These are phyloP conservation scores for Scolopax bukidnonensis DNA, from an alignment of 2,797 vertebrate species.

Conservation along the genomic window DNA sequence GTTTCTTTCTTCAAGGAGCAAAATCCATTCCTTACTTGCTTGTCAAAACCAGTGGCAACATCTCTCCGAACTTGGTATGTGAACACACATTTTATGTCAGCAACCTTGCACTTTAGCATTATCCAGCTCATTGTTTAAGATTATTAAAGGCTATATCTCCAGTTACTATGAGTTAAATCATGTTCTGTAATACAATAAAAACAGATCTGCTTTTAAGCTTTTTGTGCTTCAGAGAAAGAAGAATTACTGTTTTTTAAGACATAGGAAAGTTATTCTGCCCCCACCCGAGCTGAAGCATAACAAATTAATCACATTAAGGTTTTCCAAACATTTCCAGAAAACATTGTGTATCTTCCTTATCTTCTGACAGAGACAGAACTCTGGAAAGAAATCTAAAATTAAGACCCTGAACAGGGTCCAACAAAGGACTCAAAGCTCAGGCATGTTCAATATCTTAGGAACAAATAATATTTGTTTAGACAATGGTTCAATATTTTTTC, in stretches of 20 bases:
- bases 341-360: neutral
- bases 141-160: neutral
- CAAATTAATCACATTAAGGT: constrained; percentile 27
- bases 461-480: neutral
- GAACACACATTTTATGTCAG: neutral
- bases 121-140: neutral
- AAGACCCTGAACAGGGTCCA: neutral
- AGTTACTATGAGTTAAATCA: neutral
- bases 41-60: neutral
- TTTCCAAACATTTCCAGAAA: constrained; percentile 44
- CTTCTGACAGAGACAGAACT: neutral
- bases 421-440: neutral
- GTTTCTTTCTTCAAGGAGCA: neutral
- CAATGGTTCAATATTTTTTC: neutral
- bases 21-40: neutral
- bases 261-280: neutral
- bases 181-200: neutral
- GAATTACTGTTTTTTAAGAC: neutral
- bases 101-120: neutral
- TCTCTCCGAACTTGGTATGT: neutral
- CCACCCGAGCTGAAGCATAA: neutral
- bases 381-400: neutral
- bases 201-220: neutral
- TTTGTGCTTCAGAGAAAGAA: neutral
- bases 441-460: neutral